phyloP scores from a whole-genome alignment of 2,888 invertebrate species.

The Orthosia gracilis region DNA sequence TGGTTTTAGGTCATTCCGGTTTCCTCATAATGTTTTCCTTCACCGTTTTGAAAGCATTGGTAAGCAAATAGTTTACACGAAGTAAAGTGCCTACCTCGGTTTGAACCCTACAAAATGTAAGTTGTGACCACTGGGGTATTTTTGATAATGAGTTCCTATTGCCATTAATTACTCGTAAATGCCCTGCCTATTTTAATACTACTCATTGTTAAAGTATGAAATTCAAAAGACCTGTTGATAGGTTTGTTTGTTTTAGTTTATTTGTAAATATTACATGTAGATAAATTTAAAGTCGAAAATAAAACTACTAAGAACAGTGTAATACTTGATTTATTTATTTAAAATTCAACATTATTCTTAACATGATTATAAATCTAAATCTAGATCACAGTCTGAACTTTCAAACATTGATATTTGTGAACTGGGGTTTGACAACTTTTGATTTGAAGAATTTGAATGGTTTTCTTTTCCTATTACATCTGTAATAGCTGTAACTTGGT shows the following conservation, averaged over 20 bases:
- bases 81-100: no score
- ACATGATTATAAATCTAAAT: constrained; percentile 85
- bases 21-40: no score
- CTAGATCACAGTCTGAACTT: constrained; percentile 89
- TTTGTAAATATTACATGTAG: constrained; percentile 40
- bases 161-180: not conserved
- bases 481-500: constrained; percentile 45
- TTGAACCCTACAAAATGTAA: no score
- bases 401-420: constrained; percentile 90
- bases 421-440: constrained; percentile 65
- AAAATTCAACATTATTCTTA: constrained; percentile 22
- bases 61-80: no score
- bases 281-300: constrained; percentile 12
- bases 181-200: no score
- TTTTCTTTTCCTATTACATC: constrained; percentile 65
- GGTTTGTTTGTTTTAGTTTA: not conserved
- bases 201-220: no score
- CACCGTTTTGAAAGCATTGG: no score
- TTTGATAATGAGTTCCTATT: not conserved
- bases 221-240: not conserved
- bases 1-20: no score
- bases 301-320: constrained; percentile 17
- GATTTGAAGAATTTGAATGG: constrained; percentile 61
- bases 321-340: constrained; percentile 49
- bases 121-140: not conserved